phyloP scores from a whole-genome alignment of 2,888 invertebrate genomes.

The Odontomyia ornata region DNA sequence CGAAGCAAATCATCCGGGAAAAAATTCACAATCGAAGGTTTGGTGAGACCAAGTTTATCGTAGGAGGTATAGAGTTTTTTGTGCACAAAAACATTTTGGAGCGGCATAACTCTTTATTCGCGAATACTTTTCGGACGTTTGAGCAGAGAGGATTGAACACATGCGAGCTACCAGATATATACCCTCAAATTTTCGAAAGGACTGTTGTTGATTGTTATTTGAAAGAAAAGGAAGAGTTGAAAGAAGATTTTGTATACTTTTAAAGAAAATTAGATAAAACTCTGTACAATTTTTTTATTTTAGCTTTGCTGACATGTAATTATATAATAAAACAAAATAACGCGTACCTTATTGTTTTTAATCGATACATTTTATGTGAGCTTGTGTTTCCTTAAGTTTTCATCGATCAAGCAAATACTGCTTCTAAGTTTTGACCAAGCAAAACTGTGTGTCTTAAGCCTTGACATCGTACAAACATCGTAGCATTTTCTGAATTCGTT shows the following conservation, averaged over 20 bases:
- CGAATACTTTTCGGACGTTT: background rate
- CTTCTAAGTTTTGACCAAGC: too few species aligned
- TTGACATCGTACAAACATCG: too few species aligned
- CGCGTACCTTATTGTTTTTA: too few species aligned
- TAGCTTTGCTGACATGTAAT: background rate
- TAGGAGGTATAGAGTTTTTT: constrained; percentile 1
- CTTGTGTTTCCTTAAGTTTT: too few species aligned
- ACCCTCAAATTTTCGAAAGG: constrained; percentile 5
- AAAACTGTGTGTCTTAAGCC: too few species aligned
- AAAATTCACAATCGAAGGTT: background rate
- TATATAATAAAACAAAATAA: background rate
- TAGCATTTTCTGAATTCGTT: too few species aligned
- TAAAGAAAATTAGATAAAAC: background rate
- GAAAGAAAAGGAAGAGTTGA: background rate
- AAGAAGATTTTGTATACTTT: background rate
- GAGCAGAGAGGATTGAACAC: background rate
- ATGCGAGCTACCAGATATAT: constrained; percentile 10
- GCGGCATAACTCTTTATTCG: background rate
- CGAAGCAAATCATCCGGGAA: background rate
- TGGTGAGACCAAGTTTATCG: background rate
- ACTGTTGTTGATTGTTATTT: background rate
- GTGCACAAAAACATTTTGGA: background rate
- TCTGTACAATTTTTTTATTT: background rate
- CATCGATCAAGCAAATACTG: too few species aligned
- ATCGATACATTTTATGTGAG: too few species aligned